These are phyloP conservation scores for Chaetodon trifasciatus DNA, from an alignment of 2,797 vertebrate species.

Conservation along the genomic window DNA sequence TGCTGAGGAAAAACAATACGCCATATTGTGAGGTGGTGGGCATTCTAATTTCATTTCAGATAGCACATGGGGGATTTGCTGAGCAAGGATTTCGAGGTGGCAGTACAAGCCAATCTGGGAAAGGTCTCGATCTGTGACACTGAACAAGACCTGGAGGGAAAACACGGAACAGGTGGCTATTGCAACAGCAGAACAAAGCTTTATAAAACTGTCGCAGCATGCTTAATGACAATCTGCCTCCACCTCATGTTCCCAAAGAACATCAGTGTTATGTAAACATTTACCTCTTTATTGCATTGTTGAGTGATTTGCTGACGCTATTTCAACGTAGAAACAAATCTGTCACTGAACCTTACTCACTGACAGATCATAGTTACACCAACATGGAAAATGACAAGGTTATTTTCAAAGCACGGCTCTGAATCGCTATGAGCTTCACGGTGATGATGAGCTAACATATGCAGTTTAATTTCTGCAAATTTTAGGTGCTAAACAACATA, in stretches of 20 bases:
- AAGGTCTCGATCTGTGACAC: conserved; percentile 64
- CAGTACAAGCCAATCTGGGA: conserved; percentile 57
- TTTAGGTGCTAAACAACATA: conserved; percentile 11
- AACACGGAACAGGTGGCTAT: conserved; percentile 60
- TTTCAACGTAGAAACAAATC: conserved; percentile 25
- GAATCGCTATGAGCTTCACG: conserved; percentile 10
- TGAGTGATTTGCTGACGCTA: conserved; percentile 25
- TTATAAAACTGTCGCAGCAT: conserved; percentile 31
- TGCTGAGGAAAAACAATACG: conserved; percentile 59
- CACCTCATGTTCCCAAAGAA: conserved; percentile 33
- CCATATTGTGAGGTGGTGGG: conserved; percentile 41
- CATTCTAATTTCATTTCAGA: conserved; percentile 65
- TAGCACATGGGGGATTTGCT: conserved; percentile 42
- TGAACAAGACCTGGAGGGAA: conserved; percentile 59
- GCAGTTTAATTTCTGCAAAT: conserved; percentile 24
- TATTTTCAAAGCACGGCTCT: conserved; percentile 1
- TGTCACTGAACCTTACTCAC: conserved; percentile 1
- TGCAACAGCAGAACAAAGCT: conserved; percentile 28
- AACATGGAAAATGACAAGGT: conserved; percentile 11
- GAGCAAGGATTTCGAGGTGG: conserved; percentile 37
- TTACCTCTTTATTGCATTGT: conserved; percentile 69
- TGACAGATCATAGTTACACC: conserved; percentile 9
- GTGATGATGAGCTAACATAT: conserved; percentile 7
- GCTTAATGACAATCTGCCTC: conserved; percentile 35
- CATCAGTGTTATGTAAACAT: conserved; percentile 67